Percentiles rank a stretch among this genome's conserved stretches.
These are phyloP conservation scores for Ischnura elegans DNA, from an alignment of 2,888 invertebrate genomes.

Conservation along the genomic window DNA sequence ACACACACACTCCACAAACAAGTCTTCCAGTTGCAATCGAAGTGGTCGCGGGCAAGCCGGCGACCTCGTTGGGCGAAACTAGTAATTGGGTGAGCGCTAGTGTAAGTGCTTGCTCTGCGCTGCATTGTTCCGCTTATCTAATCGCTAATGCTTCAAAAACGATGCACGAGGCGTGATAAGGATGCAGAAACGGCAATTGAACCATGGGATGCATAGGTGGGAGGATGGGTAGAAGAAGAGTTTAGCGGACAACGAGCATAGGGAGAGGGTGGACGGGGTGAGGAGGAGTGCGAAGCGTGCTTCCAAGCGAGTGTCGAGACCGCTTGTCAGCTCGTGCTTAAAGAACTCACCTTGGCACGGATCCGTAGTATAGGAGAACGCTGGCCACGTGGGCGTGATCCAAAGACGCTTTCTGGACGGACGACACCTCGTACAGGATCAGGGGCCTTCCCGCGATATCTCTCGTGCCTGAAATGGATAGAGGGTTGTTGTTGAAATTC, in stretches of 20 bases:
- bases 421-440: conserved; percentile 83
- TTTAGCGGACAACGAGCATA: too few species aligned
- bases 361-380: conserved; percentile 85
- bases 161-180: conserved; percentile 36
- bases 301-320: not conserved
- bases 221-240: too few species aligned
- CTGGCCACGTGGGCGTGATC: conserved; percentile 86
- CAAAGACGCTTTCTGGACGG: conserved; percentile 81
- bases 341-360: conserved; percentile 84
- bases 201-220: not conserved
- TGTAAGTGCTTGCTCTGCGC: not conserved
- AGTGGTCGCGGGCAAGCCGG: not conserved
- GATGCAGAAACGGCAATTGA: not conserved
- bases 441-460: conserved; percentile 84
- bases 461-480: conserved; percentile 82
- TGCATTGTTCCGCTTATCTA: conserved; percentile 26
- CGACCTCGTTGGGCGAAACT: conserved; percentile 12
- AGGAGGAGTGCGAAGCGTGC: not conserved
- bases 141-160: not conserved
- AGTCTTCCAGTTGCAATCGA: not conserved
- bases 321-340: not conserved
- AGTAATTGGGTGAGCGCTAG: not conserved
- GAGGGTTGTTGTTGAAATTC: not conserved
- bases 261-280: not conserved
- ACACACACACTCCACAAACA: not conserved